Evolutionary conservation across 2,888 invertebrate genomes (phyloP).

Genomic region (Xestia rhomboidea): DNA sequence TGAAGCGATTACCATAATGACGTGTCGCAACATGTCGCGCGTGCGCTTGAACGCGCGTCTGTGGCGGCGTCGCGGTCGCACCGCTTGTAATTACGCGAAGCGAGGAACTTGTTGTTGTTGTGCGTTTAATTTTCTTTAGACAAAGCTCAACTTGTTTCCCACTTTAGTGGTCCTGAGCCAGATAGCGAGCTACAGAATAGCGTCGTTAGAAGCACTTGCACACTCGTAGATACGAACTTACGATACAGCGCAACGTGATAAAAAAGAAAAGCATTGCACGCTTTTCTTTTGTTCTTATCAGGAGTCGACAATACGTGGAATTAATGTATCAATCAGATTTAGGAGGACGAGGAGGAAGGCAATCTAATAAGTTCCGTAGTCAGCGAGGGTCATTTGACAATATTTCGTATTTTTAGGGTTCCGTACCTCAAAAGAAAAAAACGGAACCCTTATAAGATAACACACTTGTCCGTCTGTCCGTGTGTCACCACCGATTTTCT

Average conservation of each 20-base stretch:
- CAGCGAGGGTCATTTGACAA: not conserved
- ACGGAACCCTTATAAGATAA: no score
- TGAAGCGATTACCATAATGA: slow-evolving; percentile 44
- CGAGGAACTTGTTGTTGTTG: slow-evolving; percentile 13
- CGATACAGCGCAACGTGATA: not conserved
- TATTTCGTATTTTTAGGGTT: no score
- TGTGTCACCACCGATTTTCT: no score
- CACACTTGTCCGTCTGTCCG: no score
- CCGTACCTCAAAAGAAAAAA: no score
- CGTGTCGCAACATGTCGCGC: slow-evolving; percentile 2
- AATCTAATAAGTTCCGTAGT: not conserved
- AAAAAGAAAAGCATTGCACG: not conserved
- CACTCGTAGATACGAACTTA: not conserved
- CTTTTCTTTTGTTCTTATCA: no score
- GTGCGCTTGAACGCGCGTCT: slow-evolving; percentile 1
- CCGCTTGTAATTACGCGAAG: slow-evolving; percentile 8
- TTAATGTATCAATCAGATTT: not conserved
- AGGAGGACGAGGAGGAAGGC: not conserved
- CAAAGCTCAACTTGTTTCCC: slow-evolving; percentile 10
- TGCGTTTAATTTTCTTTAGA: not conserved
- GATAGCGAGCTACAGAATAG: not conserved
- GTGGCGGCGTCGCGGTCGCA: not conserved
- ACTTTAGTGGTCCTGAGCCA: not conserved
- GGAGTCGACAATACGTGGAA: not conserved
- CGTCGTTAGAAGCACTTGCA: not conserved